Conservation (phyloP, 2,113 vertebrate species). For the Ceyx margarethae region DNA sequence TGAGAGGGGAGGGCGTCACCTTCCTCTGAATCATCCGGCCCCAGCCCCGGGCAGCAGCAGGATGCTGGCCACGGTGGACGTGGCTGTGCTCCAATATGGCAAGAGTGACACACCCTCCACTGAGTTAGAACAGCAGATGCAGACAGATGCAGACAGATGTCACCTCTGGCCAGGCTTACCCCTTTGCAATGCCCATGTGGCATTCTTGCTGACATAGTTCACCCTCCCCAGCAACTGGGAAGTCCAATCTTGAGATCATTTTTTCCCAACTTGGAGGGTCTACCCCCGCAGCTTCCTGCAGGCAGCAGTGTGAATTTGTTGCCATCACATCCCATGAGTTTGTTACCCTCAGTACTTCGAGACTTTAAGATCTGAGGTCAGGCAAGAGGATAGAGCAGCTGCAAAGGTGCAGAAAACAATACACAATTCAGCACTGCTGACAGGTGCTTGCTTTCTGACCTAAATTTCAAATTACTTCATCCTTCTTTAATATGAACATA, state of each 20-base stretch:
- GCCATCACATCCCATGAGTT: background rate
- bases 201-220: background rate
- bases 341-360: background rate
- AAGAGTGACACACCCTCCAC: background rate
- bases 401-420: background rate
- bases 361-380: background rate
- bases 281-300: background rate
- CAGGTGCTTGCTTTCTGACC: background rate
- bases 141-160: background rate
- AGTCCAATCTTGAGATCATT: background rate
- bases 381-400: background rate
- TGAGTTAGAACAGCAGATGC: background rate
- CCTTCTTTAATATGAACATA: background rate
- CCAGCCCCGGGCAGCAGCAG: background rate
- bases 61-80: background rate
- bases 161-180: background rate
- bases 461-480: background rate
- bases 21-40: conserved; percentile 55
- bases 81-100: background rate
- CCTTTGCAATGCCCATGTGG: background rate
- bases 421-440: background rate
- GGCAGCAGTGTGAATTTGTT: background rate
- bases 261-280: background rate
- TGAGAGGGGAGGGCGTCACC: conserved; percentile 47
- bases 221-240: background rate